Evolutionary conservation across 2,113 vertebrate genomes (phyloP), one percentile per base, ranked within the genome.

Genomic region (Tetraodon nigroviridis): DNA sequence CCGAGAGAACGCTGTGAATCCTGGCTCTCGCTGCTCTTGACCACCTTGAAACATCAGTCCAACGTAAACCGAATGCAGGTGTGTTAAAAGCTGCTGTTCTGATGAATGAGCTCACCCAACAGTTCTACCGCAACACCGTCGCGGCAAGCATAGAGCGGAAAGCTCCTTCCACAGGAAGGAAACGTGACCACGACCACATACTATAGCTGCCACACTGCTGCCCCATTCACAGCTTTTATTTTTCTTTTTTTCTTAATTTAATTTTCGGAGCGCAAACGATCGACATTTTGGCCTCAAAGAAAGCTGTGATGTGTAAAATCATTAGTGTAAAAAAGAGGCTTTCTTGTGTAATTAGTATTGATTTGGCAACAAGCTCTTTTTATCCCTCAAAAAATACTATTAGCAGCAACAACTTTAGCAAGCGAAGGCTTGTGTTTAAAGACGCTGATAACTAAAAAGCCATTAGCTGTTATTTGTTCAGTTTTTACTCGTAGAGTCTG

Each of bases 261-360:
- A 17, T 59, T 48, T 21, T 13, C 29, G 54, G 58, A 78, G 69
- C 16, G 5, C 42, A 80, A 74, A 84, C 77, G 73, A 79, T 66
- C 74, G 59, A 64, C 68, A 66, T 73, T 86, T 84, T 69, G 66
- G 50, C 64, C 51, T 76, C 51, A 64, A 71, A 79, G 70, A 74
- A 41, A 67, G 78, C 53, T 37, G 79, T 53, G 72, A 71, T 61
- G 67, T 82, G 74, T 78, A 68, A 82, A 79, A 77, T 81, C 79
- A 79, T 81, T 80, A 85, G 73, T 46, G 70, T 67, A 52, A 78
- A 75, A 37, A 37, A 61, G 44, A 55, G 63, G 70, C 76, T 83
- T 82, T 53, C 75, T 85, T 17, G 58, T 67, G 67, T 87, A 87
- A 88, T 88, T 86, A 87, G 84, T 89, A 89, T 88, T 80, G 84